Evolutionary conservation across 2,888 invertebrate species (phyloP), one percentile per base, ranked within the genome.

Genomic region (Polymixis flavicincta): DNA sequence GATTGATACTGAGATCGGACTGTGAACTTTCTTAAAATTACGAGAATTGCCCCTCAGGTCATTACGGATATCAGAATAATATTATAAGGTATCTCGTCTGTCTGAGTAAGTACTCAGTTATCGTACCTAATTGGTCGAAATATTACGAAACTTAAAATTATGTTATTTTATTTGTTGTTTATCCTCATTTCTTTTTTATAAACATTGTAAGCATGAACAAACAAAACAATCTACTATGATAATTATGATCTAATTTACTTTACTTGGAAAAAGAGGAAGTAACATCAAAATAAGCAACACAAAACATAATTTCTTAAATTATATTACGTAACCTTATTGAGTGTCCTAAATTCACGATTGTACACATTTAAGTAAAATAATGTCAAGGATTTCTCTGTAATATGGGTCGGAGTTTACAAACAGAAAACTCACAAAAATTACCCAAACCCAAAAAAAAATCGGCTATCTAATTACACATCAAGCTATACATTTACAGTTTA

Each of bases 221-320:
- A 28, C 17, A 48, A 65, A 66, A 67, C n/a, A 66, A 74, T 63
- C 32, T 45, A 52, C 28, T 80, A 54, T 66, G 73, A 66, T 67
- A 67, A 79, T 57, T 71, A 52, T 55, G 42, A 45, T 61, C 50
- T 61, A 19, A 63, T 67, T 52, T 61, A 25, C 11, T 66, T 74
- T 61, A 25, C 11, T 66, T 74, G 2, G 19, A 61, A 61, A 6
- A 8, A 61, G 42, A 32, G 60, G 37, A 80, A 71, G 32, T 6
- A 52, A 67, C 63, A 70, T 25, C n/a, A 37, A 76, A 61, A 70
- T 25, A 69, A n/a, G n/a, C 0, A 42, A 61, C 45, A 19, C 17
- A 77, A 60, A 68, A 77, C 6, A n/a, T 52, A 45, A 60, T 72
- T 78, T 54, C 37, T 42, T 54, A 54, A 48, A 72, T 78, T 78